Percentiles rank a stretch among this genome's conserved stretches.
Conservation (phyloP, 2,888 invertebrate species). For the Dasysyrphus tricinctus region DNA sequence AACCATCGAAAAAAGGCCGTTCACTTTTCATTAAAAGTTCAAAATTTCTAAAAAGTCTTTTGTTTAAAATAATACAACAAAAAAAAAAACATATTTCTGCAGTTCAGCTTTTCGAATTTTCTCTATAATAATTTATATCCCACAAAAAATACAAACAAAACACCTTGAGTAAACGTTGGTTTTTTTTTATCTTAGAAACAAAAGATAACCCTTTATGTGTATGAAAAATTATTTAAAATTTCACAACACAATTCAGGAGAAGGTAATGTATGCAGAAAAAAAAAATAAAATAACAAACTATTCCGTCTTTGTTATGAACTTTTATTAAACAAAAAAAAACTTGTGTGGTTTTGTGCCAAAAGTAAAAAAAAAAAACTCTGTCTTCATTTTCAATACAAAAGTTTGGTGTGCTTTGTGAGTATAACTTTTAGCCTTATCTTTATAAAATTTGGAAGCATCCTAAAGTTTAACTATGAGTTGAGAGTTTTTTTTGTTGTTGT, state of each 20-base stretch:
- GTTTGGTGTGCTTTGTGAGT: conserved; percentile 18
- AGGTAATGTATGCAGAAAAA: conserved; percentile 2
- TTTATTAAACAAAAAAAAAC: neutral
- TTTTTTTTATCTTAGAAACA: neutral
- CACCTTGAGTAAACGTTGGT: neutral
- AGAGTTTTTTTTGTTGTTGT: neutral
- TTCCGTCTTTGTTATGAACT: conserved; percentile 3
- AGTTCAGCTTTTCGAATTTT: no score
- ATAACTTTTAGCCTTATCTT: conserved; percentile 15
- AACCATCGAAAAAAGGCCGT: fast-evolving
- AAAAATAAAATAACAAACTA: neutral
- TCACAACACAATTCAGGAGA: neutral
- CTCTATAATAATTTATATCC: neutral
- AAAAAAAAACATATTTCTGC: no score
- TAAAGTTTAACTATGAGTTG: neutral
- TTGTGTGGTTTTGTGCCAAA: conserved; percentile 1
- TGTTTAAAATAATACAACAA: no score
- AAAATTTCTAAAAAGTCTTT: no score
- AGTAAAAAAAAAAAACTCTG: neutral
- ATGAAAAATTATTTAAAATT: conserved; percentile 13
- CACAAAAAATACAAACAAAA: conserved; percentile 6
- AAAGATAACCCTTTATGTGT: neutral
- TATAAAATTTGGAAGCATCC: conserved; percentile 2
- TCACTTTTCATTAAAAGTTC: neutral
- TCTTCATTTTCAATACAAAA: conserved; percentile 19